Evolutionary conservation across 2,113 vertebrate species (phyloP).

Genomic region (Blennius ocellaris): DNA sequence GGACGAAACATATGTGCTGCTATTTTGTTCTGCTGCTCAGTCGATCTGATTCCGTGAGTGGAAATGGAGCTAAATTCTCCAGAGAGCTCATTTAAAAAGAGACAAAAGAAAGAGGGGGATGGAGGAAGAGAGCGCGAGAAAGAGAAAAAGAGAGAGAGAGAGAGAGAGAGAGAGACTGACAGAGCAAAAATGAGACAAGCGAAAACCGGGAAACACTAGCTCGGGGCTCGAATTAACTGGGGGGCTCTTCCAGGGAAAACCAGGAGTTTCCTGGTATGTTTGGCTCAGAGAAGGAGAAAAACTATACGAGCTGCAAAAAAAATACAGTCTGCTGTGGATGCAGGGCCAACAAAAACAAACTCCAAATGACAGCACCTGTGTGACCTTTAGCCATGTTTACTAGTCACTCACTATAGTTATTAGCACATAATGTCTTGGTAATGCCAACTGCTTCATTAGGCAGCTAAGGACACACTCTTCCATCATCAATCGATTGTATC

Average conservation of each 20-base stretch:
- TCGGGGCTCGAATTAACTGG: slow-evolving; percentile 23
- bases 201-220: slow-evolving; percentile 60
- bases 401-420: slow-evolving; percentile 14
- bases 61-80: slow-evolving; percentile 61
- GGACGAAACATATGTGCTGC: not conserved
- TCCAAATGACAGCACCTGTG: not conserved
- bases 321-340: too few relatives aligned
- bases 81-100: slow-evolving; percentile 72
- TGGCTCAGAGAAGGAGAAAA: slow-evolving; percentile 5
- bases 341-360: not conserved
- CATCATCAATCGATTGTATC: slow-evolving; percentile 57
- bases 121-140: not conserved
- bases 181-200: slow-evolving; percentile 31
- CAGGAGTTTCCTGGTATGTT: slow-evolving; percentile 53
- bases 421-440: not conserved
- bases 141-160: slow-evolving; percentile 5
- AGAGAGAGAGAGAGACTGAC: slow-evolving; percentile 28
- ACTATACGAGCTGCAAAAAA: too few relatives aligned
- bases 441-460: slow-evolving; percentile 48
- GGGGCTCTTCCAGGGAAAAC: slow-evolving; percentile 47
- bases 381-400: slow-evolving; percentile 29
- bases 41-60: slow-evolving; percentile 40
- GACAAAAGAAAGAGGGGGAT: too few relatives aligned
- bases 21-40: slow-evolving; percentile 34
- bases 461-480: slow-evolving; percentile 31